A percentile compares a stretch with the other conserved stretches of the same genome.
Evolutionary conservation across 2,113 vertebrate species (phyloP).

Genomic region (Puntigrus tetrazona): DNA sequence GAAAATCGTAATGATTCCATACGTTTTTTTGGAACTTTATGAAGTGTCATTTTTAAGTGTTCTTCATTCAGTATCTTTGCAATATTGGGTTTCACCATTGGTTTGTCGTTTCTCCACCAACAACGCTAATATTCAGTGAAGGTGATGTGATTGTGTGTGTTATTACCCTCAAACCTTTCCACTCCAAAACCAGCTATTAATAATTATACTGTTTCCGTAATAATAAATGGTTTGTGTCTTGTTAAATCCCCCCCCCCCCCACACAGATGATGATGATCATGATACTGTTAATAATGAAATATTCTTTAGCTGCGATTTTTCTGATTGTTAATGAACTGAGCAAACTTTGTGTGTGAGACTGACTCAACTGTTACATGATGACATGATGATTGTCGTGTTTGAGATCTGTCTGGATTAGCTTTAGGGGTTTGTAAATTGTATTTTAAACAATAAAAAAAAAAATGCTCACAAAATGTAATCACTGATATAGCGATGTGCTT

Average conservation of each 20-base stretch:
- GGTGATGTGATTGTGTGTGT: background rate
- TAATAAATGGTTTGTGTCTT: background rate
- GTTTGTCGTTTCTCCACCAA: background rate
- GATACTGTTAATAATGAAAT: background rate
- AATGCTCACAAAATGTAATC: conserved; percentile 16
- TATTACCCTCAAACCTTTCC: conserved; percentile 10
- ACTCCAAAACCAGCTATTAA: conserved; percentile 15
- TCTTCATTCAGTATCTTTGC: background rate
- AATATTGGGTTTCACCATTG: background rate
- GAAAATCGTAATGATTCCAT: background rate
- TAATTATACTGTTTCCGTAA: background rate
- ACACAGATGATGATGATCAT: background rate
- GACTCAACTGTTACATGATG: conserved; percentile 37
- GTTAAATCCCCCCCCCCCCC: background rate
- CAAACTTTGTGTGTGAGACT: conserved; percentile 22
- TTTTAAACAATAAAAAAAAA: conserved; percentile 46
- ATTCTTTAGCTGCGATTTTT: background rate
- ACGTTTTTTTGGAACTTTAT: background rate
- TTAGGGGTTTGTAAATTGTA: conserved; percentile 30
- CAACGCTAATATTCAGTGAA: background rate
- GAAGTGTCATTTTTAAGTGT: background rate
- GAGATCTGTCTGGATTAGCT: background rate
- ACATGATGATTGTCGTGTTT: conserved; percentile 2
- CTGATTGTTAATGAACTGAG: background rate
- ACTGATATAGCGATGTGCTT: background rate